phyloP scores from a whole-genome alignment of 2,797 vertebrate genomes.

The Alectoris magna region DNA sequence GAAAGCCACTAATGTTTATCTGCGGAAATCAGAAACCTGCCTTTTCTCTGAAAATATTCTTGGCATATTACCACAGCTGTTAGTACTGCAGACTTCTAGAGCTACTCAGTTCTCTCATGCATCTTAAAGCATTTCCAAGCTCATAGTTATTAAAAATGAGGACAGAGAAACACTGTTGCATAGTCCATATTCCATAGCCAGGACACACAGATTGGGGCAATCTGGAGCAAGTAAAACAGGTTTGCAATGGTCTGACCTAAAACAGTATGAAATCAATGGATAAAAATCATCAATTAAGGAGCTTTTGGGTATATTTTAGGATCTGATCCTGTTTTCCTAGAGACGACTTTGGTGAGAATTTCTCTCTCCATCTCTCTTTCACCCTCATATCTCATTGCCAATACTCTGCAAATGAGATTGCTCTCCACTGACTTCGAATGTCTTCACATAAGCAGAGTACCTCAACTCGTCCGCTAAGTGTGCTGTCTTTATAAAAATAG shows the following conservation, averaged over 20 bases:
- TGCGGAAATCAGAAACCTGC: not conserved
- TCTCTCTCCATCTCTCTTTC: not conserved
- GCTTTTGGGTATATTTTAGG: not conserved
- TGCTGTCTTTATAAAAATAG: not conserved
- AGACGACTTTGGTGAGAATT: not conserved
- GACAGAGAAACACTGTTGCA: not conserved
- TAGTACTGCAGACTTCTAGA: not conserved
- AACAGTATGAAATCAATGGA: not conserved
- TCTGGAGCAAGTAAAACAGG: not conserved
- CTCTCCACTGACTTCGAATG: not conserved
- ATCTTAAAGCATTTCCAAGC: not conserved
- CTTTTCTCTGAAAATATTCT: not conserved
- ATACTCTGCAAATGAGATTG: not conserved
- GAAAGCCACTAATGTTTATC: not conserved
- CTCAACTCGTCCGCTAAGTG: accelerated
- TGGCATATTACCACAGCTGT: not conserved
- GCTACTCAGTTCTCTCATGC: not conserved
- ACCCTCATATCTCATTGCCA: not conserved
- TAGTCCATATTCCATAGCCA: not conserved
- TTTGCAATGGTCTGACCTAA: not conserved
- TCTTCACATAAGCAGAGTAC: not conserved
- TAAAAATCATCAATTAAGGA: not conserved
- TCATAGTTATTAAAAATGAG: not conserved
- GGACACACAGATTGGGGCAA: not conserved
- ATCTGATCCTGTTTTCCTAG: not conserved